A percentile compares a stretch with the other conserved stretches of the same genome.
These are phyloP conservation scores for Chloromyia formosa DNA, from an alignment of 2,888 invertebrate genomes.

Conservation along the genomic window DNA sequence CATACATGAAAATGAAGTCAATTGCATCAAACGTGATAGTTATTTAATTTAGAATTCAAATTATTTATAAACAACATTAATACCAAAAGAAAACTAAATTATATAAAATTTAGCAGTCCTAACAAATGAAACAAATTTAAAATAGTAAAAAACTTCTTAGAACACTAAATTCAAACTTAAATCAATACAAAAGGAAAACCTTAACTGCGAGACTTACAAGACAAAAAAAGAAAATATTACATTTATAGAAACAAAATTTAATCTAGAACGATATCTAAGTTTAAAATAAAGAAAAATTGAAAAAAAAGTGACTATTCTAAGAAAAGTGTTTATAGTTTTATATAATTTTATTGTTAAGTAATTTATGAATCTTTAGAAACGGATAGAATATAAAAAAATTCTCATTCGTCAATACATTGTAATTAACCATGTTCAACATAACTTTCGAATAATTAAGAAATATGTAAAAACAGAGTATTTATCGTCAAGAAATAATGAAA, in stretches of 20 bases:
- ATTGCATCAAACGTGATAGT: slow-evolving; percentile 64
- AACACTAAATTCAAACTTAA: slow-evolving; percentile 34
- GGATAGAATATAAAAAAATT: neutral
- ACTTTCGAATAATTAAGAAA: neutral
- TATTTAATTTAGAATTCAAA: slow-evolving; percentile 44
- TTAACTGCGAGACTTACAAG: neutral
- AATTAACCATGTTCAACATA: slow-evolving; percentile 21
- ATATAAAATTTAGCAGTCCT: slow-evolving; percentile 21
- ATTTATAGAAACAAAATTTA: too few species aligned
- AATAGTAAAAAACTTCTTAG: slow-evolving; percentile 38
- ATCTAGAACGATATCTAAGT: neutral
- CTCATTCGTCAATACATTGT: slow-evolving; percentile 12
- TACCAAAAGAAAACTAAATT: slow-evolving; percentile 44
- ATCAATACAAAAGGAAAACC: neutral
- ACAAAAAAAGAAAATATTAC: too few species aligned
- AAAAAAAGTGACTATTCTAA: neutral
- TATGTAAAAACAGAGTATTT: neutral
- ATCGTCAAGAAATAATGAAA: neutral
- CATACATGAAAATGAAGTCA: slow-evolving; percentile 71
- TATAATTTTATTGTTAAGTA: slow-evolving; percentile 17
- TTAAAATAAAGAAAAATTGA: neutral
- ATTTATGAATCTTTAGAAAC: neutral
- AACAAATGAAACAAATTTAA: slow-evolving; percentile 40
- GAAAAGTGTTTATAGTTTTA: slow-evolving; percentile 30
- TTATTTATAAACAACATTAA: slow-evolving; percentile 35